Evolutionary conservation across 2,797 vertebrate genomes (phyloP), one percentile per base, ranked within the genome.

Genomic region (Nannoperca obscura): DNA sequence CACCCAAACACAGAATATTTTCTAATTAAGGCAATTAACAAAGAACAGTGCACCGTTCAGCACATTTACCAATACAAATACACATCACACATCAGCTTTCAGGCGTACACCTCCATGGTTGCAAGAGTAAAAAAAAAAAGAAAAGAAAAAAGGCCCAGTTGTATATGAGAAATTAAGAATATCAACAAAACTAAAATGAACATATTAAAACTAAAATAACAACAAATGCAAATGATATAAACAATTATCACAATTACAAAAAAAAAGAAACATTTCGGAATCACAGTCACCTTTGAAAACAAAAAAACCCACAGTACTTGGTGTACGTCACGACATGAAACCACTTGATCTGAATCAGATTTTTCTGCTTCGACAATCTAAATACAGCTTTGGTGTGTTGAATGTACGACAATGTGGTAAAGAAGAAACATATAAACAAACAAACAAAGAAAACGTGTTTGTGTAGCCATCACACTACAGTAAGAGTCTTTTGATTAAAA

Each of bases 11-110:
- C 63, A 87, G 69, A 82, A 82, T 71, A 66, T 61, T 57, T 78
- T 80, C 69, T 81, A 90, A 89, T 93, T 92, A 94, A 95, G 89
- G 92, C 92, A 90, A 86, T 92, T 84, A 74, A 90, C 19, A 88
- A 78, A 90, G 74, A 84, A 80, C 32, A 88, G 72, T 76, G 76
- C 78, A 81, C 78, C 62, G 84, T 68, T 75, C 49, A 22, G 61
- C 15, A 81, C 62, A 85, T 68, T 75, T 47, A 68, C 50, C 40
- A n/a, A 68, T 11, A 80, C 50, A 66, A 53, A 66, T 63, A 81
- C 84, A 86, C 54, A 62, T 83, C 74, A 80, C 71, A 89, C 80
- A 74, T 77, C 71, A 71, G 70, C 81, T 80, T 69, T 74, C 80
- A 84, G 68, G 68, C 80, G 47, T 76, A 81, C 81, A 81, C 69